A percentile compares a stretch with the other conserved stretches of the same genome.
Conservation (phyloP, 2,888 invertebrate genomes). For the Sinhomidia bicolor region DNA sequence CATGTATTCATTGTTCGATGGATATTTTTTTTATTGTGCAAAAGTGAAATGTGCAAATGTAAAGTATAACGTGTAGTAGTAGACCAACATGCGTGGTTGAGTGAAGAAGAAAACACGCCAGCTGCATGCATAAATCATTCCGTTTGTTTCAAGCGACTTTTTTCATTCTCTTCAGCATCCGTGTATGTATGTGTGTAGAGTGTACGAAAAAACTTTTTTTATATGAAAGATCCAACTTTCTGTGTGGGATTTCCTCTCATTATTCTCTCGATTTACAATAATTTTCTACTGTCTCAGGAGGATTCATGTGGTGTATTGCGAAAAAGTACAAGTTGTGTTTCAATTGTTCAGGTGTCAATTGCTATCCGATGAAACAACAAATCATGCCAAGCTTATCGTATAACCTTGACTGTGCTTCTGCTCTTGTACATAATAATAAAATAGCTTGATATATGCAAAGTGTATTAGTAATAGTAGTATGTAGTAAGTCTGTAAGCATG, state of each 20-base stretch:
- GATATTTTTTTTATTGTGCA: neutral
- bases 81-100: conserved; percentile 48
- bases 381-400: conserved; percentile 17
- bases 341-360: conserved; percentile 31
- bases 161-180: neutral
- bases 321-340: conserved; percentile 34
- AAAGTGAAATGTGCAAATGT: conserved; percentile 18
- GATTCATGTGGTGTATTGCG: conserved; percentile 20
- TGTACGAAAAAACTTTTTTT: too few species aligned
- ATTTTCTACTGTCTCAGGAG: neutral
- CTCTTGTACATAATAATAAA: neutral
- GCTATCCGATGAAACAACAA: neutral
- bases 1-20: conserved; percentile 23
- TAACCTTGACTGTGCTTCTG: neutral
- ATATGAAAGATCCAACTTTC: neutral
- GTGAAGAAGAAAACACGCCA: neutral
- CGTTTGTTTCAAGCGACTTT: too few species aligned
- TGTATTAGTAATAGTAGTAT: too few species aligned
- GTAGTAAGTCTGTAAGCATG: neutral
- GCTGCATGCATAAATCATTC: neutral
- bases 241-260: conserved; percentile 63
- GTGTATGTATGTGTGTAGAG: neutral
- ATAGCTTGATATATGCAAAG: neutral
- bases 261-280: conserved; percentile 37
- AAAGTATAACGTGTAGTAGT: neutral